Conservation (phyloP, 2,797 vertebrate genomes). For the Crenuchus spilurus region DNA sequence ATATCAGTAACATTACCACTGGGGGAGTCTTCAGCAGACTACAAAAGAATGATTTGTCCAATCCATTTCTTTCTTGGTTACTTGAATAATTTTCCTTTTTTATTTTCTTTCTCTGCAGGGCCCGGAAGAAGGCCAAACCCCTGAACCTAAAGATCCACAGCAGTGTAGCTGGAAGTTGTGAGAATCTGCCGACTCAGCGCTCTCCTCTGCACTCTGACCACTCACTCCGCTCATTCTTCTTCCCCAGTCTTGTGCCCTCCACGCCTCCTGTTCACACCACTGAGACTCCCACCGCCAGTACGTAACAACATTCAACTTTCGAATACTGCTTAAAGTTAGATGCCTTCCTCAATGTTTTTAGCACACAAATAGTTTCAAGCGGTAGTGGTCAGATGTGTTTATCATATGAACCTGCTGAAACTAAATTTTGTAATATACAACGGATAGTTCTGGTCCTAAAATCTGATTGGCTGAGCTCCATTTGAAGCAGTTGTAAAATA, state of each 20-base stretch:
- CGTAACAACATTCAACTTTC: slow-evolving; percentile 63
- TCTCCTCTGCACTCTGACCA: slow-evolving; percentile 91
- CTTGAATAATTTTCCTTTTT: not conserved
- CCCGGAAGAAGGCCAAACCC: slow-evolving; percentile 97
- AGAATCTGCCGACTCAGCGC: slow-evolving; percentile 94
- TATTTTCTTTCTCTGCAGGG: slow-evolving; percentile 71
- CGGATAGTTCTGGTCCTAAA: too few species aligned
- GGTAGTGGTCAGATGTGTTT: not conserved
- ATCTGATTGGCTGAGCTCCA: too few species aligned
- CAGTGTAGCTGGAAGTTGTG: slow-evolving; percentile 93
- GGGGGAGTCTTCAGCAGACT: too few species aligned
- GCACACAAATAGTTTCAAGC: not conserved
- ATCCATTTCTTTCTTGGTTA: not conserved
- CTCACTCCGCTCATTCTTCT: slow-evolving; percentile 95
- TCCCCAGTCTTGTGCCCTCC: slow-evolving; percentile 92
- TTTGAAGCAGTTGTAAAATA: too few species aligned
- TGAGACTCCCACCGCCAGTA: slow-evolving; percentile 91
- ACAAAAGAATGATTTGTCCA: not conserved
- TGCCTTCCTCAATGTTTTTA: not conserved
- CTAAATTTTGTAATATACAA: not conserved
- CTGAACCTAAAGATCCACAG: slow-evolving; percentile 98
- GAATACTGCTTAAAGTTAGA: not conserved
- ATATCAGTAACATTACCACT: too few species aligned
- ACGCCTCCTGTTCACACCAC: slow-evolving; percentile 92
- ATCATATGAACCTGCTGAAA: not conserved